Evolutionary conservation across 1,140 invertebrate genomes (phyloP).

Genomic region (Papilio polytes): DNA sequence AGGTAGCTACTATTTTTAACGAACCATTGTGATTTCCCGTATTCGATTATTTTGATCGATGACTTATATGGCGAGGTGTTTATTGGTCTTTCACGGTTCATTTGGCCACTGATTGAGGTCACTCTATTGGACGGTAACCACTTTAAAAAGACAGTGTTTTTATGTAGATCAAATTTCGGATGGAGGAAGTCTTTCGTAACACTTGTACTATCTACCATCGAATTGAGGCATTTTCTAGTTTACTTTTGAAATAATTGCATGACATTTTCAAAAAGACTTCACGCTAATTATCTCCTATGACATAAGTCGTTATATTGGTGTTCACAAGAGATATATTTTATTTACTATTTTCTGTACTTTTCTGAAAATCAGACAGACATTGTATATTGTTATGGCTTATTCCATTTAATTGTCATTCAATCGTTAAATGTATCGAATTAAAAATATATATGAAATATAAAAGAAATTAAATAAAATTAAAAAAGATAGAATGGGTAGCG

Average conservation of each 20-base stretch:
- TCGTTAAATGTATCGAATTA: background rate
- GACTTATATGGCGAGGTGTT: constrained; percentile 60
- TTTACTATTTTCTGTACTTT: no score
- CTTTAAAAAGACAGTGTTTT: background rate
- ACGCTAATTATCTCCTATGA: no score
- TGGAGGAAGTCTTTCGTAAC: no score
- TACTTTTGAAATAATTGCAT: no score
- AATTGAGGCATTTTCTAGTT: no score
- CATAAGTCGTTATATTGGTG: no score
- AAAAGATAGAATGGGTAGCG: background rate
- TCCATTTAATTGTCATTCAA: background rate
- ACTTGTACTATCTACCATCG: no score
- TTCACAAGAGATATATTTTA: no score
- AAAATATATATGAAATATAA: constrained; percentile 1
- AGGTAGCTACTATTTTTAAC: constrained; percentile 68
- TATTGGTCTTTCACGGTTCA: constrained; percentile 65
- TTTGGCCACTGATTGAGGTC: constrained; percentile 47
- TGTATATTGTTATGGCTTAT: background rate
- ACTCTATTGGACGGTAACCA: constrained; percentile 29
- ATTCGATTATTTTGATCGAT: constrained; percentile 78
- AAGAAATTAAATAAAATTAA: background rate
- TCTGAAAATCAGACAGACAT: no score
- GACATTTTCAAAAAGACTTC: no score
- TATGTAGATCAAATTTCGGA: no score
- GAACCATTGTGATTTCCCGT: constrained; percentile 76